These are phyloP conservation scores for Ephydatia muelleri DNA, from an alignment of 37 sponge, comb jelly and placozoan species.

Conservation along the genomic window DNA sequence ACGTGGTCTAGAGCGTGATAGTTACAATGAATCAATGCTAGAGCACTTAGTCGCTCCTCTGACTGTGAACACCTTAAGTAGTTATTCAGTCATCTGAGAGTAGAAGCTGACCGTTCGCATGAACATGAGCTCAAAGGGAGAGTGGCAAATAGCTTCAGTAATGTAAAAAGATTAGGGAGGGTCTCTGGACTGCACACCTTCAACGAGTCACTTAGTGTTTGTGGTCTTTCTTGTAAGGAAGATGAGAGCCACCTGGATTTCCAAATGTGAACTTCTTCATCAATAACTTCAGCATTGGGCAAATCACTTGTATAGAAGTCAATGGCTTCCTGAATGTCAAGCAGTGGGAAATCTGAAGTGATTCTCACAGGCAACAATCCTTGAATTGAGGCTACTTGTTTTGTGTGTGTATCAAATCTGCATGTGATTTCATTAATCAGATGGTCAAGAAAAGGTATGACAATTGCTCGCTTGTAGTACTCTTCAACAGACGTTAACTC, in stretches of 20 bases:
- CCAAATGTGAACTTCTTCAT: constrained; percentile 38
- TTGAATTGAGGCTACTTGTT: constrained; percentile 39
- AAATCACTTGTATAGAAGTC: constrained; percentile 40
- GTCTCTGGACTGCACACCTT: too few relatives aligned
- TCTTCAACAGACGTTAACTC: constrained; percentile 24
- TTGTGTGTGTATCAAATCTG: constrained; percentile 41
- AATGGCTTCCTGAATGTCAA: constrained; percentile 31
- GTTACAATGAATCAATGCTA: too few relatives aligned
- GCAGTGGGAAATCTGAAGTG: constrained; percentile 13
- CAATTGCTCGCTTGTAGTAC: constrained; percentile 34
- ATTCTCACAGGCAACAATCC: constrained; percentile 40
- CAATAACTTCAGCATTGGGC: constrained; percentile 29
- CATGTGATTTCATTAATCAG: constrained; percentile 34
- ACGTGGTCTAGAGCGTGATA: too few relatives aligned
- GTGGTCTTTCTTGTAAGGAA: background rate
- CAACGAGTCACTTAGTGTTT: constrained; percentile 24
- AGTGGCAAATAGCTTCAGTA: constrained; percentile 32
- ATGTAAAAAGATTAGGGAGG: constrained; percentile 26
- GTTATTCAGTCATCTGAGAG: too few relatives aligned
- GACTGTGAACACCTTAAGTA: too few relatives aligned
- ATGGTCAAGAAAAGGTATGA: constrained; percentile 69
- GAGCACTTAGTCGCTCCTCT: too few relatives aligned
- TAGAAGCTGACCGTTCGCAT: too few relatives aligned
- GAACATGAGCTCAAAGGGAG: too few relatives aligned
- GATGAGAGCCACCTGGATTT: constrained; percentile 16